These are phyloP conservation scores for Heliconius congener DNA, from an alignment of 1,140 invertebrate genomes.

Conservation along the genomic window DNA sequence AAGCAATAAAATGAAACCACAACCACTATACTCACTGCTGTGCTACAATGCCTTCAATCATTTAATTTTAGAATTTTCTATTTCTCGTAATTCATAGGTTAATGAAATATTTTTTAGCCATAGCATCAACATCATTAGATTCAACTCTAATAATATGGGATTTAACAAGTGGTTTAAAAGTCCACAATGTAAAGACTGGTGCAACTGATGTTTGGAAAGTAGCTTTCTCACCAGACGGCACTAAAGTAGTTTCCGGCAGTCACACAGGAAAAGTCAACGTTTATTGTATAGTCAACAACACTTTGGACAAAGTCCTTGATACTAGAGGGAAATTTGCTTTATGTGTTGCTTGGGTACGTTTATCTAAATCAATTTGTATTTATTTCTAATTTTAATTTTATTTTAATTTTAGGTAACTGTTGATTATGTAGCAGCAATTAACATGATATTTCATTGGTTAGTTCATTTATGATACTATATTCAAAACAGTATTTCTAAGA, in stretches of 20 bases:
- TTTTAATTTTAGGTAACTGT: no score
- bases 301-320: slow-evolving; percentile 92
- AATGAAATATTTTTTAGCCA: slow-evolving; percentile 49
- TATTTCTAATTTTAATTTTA: background rate
- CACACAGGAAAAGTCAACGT: slow-evolving; percentile 95
- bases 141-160: slow-evolving; percentile 96
- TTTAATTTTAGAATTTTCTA: no score
- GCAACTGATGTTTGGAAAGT: slow-evolving; percentile 97
- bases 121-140: slow-evolving; percentile 95
- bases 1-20: no score
- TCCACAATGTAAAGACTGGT: slow-evolving; percentile 92
- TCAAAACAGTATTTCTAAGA: no score
- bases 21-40: no score
- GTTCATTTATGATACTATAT: no score
- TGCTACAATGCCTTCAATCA: no score
- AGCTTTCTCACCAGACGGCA: slow-evolving; percentile 95
- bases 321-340: slow-evolving; percentile 97
- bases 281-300: slow-evolving; percentile 93
- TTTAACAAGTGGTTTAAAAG: slow-evolving; percentile 90
- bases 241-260: slow-evolving; percentile 93
- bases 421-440: no score
- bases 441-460: no score
- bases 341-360: slow-evolving; percentile 95
- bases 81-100: no score
- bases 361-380: slow-evolving; percentile 12